Evolutionary conservation across 2,797 vertebrate species (phyloP).

Genomic region (Hemitrygon akajei): DNA sequence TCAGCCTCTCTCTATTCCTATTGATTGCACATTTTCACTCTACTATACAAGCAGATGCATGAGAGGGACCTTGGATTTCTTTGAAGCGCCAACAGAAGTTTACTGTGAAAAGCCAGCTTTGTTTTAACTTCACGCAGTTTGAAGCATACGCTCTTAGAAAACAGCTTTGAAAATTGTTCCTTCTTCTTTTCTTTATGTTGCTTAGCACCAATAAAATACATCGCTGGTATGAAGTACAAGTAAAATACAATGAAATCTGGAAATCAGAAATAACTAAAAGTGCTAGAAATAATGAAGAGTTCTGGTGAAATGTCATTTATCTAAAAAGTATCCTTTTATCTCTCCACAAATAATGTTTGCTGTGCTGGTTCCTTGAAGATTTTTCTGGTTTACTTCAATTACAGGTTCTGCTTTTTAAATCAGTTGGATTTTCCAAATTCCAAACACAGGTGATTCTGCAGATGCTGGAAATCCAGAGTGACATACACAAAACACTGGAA

Average conservation of each 20-base stretch:
- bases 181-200: neutral
- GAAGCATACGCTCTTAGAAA: neutral
- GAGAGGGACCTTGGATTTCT: neutral
- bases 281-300: no score
- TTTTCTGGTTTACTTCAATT: no score
- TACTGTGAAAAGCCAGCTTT: neutral
- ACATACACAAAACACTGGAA: no score
- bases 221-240: neutral
- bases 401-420: no score
- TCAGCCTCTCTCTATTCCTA: neutral
- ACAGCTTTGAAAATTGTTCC: neutral
- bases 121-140: neutral
- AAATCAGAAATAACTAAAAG: no score
- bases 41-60: neutral
- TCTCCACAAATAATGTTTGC: no score
- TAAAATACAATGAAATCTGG: neutral
- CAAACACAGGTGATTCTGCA: no score
- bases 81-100: neutral
- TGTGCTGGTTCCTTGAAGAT: no score
- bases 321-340: no score
- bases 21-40: neutral
- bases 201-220: neutral
- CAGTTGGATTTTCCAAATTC: neutral
- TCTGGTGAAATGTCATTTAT: no score
- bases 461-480: no score